phyloP scores from a whole-genome alignment of 2,797 vertebrate species.

The Chaunax sp. region DNA sequence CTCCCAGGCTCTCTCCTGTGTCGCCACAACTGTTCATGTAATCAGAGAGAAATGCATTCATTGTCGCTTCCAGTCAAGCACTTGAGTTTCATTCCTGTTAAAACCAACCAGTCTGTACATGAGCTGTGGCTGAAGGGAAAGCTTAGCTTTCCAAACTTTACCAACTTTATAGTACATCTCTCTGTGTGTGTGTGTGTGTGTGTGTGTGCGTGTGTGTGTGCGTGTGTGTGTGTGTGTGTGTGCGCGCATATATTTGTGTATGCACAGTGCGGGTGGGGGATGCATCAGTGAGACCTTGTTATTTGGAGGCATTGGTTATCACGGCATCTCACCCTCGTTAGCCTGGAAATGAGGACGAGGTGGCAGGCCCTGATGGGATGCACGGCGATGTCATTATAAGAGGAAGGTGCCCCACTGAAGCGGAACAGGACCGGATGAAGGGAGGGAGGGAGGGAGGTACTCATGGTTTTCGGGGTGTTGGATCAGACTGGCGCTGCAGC shows the following conservation, averaged over 20 bases:
- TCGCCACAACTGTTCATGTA: too few relatives aligned
- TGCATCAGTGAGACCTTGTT: constrained; percentile 2
- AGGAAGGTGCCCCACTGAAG: constrained; percentile 54
- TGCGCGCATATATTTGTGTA: neutral
- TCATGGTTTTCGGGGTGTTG: neutral
- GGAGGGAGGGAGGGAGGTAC: neutral
- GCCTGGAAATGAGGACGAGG: constrained; percentile 59
- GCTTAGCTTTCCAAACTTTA: neutral
- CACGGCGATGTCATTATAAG: constrained; percentile 62
- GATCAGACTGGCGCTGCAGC: constrained; percentile 27
- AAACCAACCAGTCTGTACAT: too few relatives aligned
- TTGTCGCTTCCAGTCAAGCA: too few relatives aligned
- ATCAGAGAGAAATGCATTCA: too few relatives aligned
- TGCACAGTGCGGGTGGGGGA: neutral
- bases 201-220: neutral
- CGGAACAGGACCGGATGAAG: constrained; percentile 45
- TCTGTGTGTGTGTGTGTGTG: neutral
- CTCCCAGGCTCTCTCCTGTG: too few relatives aligned
- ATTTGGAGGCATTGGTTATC: constrained; percentile 13
- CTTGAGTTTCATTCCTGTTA: too few relatives aligned
- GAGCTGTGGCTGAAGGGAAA: too few relatives aligned
- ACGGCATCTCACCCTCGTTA: constrained; percentile 60
- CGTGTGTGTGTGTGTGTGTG: neutral
- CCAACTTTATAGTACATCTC: neutral
- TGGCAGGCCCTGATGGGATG: constrained; percentile 29